Evolutionary conservation across 2,113 vertebrate genomes (phyloP).

Genomic region (Psilopsiagon aurifrons): DNA sequence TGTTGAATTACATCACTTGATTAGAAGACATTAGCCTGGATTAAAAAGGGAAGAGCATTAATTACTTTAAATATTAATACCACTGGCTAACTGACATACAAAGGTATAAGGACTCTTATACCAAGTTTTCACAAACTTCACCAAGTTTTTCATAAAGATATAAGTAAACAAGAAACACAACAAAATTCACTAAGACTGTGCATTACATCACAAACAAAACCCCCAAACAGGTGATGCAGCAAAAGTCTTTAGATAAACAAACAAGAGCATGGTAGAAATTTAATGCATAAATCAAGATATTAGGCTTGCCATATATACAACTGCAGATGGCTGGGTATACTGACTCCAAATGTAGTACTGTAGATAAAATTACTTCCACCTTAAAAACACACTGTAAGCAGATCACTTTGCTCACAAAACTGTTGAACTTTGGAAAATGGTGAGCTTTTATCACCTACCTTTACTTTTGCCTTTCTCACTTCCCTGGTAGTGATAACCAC

Average conservation of each 20-base stretch:
- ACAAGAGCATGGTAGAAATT: not conserved
- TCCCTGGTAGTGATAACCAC: not conserved
- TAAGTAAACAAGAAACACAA: not conserved
- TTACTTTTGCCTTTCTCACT: not conserved
- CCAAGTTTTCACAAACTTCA: not conserved
- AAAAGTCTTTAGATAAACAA: not conserved
- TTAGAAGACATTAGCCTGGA: constrained; percentile 7
- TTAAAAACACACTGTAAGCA: not conserved
- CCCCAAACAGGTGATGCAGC: not conserved
- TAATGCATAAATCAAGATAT: not conserved
- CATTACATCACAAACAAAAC: not conserved
- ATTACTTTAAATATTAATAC: not conserved
- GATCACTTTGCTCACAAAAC: not conserved
- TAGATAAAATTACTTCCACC: not conserved
- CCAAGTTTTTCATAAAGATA: not conserved
- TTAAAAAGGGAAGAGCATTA: not conserved
- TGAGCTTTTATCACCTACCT: not conserved
- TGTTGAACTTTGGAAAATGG: not conserved
- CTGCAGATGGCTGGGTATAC: not conserved
- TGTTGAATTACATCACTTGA: not conserved
- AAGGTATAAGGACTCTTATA: not conserved
- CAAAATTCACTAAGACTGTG: not conserved
- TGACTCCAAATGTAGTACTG: not conserved
- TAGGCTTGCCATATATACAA: not conserved
- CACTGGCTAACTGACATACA: not conserved